Conservation (phyloP, 2,888 invertebrate genomes). For the Rhamphomyia laevipes region DNA sequence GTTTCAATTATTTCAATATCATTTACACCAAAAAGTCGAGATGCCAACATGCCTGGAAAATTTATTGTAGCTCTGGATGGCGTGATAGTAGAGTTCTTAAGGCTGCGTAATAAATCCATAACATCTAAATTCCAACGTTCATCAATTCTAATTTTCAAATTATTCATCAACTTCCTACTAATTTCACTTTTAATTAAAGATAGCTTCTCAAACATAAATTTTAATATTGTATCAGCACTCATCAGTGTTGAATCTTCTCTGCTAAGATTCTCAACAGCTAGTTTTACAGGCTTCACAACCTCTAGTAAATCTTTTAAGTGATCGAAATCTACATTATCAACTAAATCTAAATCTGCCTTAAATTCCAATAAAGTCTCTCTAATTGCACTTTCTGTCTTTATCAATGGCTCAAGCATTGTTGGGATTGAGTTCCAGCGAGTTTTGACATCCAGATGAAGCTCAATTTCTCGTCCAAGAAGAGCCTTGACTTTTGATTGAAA, state of each 20-base stretch:
- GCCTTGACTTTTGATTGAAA: not conserved
- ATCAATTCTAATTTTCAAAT: constrained; percentile 1
- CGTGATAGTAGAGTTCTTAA: not conserved
- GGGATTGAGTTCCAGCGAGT: not conserved
- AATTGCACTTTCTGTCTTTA: not conserved
- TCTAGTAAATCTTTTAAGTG: not conserved
- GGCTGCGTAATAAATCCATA: not conserved
- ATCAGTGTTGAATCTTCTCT: not conserved
- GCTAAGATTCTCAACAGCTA: not conserved
- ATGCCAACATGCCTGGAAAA: not conserved
- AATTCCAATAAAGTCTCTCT: not conserved
- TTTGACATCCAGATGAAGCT: not conserved
- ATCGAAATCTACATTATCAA: not conserved
- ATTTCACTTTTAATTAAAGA: not conserved
- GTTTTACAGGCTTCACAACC: not conserved
- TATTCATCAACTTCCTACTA: not conserved
- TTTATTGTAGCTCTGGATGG: not conserved
- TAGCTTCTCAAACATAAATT: not conserved
- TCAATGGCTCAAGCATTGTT: not conserved
- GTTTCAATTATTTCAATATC: not conserved
- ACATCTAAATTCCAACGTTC: not conserved
- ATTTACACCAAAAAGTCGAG: not conserved
- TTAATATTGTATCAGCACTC: not conserved
- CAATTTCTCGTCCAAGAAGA: not conserved
- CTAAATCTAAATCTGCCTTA: not conserved